A percentile compares a stretch with the other conserved stretches of the same genome.
phyloP scores from a whole-genome alignment of 2,797 vertebrate species.

The Rhinoraja longicauda region DNA sequence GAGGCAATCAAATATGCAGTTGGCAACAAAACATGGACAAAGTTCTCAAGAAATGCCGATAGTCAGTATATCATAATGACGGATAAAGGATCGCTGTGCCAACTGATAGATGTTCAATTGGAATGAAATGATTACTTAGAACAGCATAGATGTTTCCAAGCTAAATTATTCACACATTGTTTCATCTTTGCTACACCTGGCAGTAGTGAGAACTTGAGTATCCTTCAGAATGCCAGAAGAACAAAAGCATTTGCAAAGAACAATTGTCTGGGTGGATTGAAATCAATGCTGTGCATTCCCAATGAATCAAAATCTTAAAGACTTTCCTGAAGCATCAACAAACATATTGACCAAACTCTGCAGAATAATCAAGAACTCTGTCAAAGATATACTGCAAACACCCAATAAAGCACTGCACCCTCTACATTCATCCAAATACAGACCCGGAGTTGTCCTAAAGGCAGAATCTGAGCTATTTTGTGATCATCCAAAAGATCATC shows the following conservation, averaged over 20 bases:
- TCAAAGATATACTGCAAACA: no score
- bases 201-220: background rate
- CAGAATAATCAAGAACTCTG: background rate
- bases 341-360: background rate
- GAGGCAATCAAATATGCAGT: background rate
- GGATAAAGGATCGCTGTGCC: background rate
- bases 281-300: background rate
- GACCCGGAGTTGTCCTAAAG: background rate
- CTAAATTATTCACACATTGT: conserved; percentile 1
- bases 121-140: background rate
- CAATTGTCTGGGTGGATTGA: background rate
- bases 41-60: background rate
- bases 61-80: background rate
- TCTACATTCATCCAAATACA: background rate
- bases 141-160: background rate
- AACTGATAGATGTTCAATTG: background rate
- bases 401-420: background rate
- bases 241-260: background rate
- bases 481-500: background rate
- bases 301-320: background rate
- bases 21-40: background rate
- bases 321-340: background rate
- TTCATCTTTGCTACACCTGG: background rate
- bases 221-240: background rate
- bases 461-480: background rate